A percentile compares a stretch with the other conserved stretches of the same genome.
phyloP scores from a whole-genome alignment of 1,140 invertebrate species.

The Tetragnatha versicolor region DNA sequence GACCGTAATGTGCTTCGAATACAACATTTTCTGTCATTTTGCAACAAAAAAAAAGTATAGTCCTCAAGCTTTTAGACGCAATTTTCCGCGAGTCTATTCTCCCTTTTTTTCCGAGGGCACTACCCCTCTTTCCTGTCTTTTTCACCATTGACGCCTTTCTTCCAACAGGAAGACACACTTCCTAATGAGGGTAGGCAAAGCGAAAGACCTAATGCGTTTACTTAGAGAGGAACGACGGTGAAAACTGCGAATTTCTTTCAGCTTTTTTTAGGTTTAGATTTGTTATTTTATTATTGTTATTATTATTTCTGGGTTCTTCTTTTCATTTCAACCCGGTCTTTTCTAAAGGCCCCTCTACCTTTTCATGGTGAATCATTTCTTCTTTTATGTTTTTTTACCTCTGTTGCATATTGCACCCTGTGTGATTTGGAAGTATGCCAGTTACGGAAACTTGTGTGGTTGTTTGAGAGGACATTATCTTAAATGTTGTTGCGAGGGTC shows the following conservation, averaged over 20 bases:
- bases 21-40: not conserved
- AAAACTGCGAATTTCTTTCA: conserved; percentile 4
- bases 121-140: not conserved
- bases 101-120: conserved; percentile 3
- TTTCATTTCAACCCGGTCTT: conserved; percentile 12
- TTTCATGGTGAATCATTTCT: not conserved
- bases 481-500: no score
- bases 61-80: conserved; percentile 8
- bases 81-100: not conserved
- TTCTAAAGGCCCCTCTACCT: conserved; percentile 19
- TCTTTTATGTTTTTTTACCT: not conserved
- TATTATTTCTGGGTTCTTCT: not conserved
- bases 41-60: not conserved
- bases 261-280: not conserved
- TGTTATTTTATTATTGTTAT: not conserved
- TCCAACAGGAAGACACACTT: conserved; percentile 20
- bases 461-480: not conserved
- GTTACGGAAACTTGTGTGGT: conserved; percentile 10
- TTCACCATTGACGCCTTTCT: conserved; percentile 3
- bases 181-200: conserved; percentile 31
- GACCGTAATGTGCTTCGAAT: not conserved
- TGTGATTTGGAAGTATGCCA: conserved; percentile 11
- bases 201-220: conserved; percentile 35
- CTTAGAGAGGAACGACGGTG: conserved; percentile 23
- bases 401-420: conserved; percentile 1